These are phyloP conservation scores for Sesia bembeciformis DNA, from an alignment of 2,888 invertebrate genomes.

Conservation along the genomic window DNA sequence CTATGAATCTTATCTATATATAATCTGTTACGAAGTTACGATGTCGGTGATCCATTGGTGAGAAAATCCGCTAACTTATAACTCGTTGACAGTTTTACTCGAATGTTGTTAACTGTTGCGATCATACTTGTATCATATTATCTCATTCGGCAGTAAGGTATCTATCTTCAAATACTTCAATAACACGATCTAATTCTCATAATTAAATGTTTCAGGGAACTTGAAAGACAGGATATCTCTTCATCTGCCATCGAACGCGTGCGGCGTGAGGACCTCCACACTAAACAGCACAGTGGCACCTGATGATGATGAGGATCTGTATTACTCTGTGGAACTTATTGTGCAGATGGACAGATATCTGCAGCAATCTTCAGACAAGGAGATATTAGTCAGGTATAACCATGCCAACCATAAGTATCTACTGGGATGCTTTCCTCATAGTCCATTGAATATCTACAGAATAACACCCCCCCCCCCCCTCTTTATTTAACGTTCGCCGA, in stretches of 20 bases:
- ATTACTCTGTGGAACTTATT: slow-evolving; percentile 79
- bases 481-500: too few relatives aligned
- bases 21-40: too few relatives aligned
- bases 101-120: too few relatives aligned
- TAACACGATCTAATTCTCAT: too few relatives aligned
- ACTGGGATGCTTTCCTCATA: not conserved
- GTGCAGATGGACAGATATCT: slow-evolving; percentile 84
- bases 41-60: too few relatives aligned
- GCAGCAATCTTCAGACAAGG: slow-evolving; percentile 82
- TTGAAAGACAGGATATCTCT: slow-evolving; percentile 57
- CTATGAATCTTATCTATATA: not conserved
- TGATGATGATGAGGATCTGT: slow-evolving; percentile 64
- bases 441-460: too few relatives aligned
- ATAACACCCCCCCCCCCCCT: too few relatives aligned
- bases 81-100: too few relatives aligned
- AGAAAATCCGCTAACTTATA: too few relatives aligned
- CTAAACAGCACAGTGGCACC: slow-evolving; percentile 50
- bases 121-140: too few relatives aligned
- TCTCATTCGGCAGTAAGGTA: too few relatives aligned
- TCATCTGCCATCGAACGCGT: slow-evolving; percentile 76
- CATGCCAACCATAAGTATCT: not conserved
- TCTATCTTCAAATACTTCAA: too few relatives aligned
- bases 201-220: slow-evolving; percentile 29
- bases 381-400: slow-evolving; percentile 68
- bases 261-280: slow-evolving; percentile 78